Percentiles rank a stretch among this genome's conserved stretches.
These are phyloP conservation scores for Polypedilum vanderplanki DNA, from an alignment of 1,140 invertebrate species.

Conservation along the genomic window DNA sequence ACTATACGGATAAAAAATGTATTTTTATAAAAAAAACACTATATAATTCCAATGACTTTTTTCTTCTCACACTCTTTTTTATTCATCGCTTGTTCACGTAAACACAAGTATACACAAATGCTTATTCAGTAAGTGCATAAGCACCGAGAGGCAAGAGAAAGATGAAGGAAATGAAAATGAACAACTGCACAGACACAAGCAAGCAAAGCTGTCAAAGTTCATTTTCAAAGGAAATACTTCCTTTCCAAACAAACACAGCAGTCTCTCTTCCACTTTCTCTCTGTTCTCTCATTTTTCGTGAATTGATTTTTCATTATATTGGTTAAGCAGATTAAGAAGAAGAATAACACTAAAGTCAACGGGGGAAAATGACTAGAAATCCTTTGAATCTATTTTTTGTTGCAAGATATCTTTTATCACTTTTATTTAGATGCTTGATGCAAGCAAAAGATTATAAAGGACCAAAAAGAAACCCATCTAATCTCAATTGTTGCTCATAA, in stretches of 20 bases:
- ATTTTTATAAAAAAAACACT: background rate
- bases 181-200: conserved; percentile 7
- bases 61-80: background rate
- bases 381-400: background rate
- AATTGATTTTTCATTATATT: background rate
- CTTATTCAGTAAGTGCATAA: background rate
- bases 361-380: too few species aligned
- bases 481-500: background rate
- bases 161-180: conserved; percentile 1
- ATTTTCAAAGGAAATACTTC: background rate
- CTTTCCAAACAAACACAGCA: background rate
- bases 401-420: background rate
- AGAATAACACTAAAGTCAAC: background rate
- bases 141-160: background rate
- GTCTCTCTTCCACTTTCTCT: too few species aligned
- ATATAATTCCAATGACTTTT: too few species aligned
- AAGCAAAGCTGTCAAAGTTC: background rate
- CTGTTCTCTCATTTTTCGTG: too few species aligned
- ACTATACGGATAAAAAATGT: conserved; percentile 16
- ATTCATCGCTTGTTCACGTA: background rate
- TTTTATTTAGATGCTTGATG: background rate
- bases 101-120: background rate
- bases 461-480: background rate
- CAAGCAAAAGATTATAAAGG: background rate
- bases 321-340: background rate